Evolutionary conservation across 2,797 vertebrate species (phyloP).

Genomic region (Cheirogaleus major): DNA sequence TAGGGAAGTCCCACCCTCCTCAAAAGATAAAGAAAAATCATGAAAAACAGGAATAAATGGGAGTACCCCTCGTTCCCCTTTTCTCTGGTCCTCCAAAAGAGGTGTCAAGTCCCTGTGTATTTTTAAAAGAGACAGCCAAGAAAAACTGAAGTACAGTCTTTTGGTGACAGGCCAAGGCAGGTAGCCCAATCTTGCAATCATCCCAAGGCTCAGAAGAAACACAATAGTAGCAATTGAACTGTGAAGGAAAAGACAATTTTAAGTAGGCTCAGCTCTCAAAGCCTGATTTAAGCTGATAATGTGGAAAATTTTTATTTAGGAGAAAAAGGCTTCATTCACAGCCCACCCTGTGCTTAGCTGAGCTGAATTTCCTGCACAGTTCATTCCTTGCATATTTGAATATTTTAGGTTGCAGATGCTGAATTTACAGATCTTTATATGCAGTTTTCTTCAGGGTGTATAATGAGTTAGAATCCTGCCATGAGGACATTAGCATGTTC

Average conservation of each 20-base stretch:
- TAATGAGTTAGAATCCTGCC: conserved; percentile 81
- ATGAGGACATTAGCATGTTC: conserved; percentile 78
- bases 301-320: conserved; percentile 72
- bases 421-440: conserved; percentile 80
- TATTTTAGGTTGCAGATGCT: conserved; percentile 80
- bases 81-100: conserved; percentile 29
- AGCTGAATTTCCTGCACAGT: conserved; percentile 75
- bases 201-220: conserved; percentile 31
- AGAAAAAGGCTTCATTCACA: conserved; percentile 75
- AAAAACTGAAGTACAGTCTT: conserved; percentile 38
- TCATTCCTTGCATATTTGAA: conserved; percentile 78
- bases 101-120: background rate
- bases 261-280: conserved; percentile 70
- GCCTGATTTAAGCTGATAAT: conserved; percentile 78
- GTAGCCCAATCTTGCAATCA: conserved; percentile 53
- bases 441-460: conserved; percentile 81
- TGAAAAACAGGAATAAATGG: background rate
- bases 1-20: background rate
- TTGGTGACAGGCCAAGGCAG: conserved; percentile 1
- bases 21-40: background rate
- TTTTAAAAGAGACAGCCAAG: conserved; percentile 43
- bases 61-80: background rate
- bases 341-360: conserved; percentile 59
- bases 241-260: conserved; percentile 66
- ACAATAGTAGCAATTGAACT: conserved; percentile 72